These are phyloP conservation scores for Bothrops jararaca DNA, from an alignment of 2,113 vertebrate genomes.

Conservation along the genomic window DNA sequence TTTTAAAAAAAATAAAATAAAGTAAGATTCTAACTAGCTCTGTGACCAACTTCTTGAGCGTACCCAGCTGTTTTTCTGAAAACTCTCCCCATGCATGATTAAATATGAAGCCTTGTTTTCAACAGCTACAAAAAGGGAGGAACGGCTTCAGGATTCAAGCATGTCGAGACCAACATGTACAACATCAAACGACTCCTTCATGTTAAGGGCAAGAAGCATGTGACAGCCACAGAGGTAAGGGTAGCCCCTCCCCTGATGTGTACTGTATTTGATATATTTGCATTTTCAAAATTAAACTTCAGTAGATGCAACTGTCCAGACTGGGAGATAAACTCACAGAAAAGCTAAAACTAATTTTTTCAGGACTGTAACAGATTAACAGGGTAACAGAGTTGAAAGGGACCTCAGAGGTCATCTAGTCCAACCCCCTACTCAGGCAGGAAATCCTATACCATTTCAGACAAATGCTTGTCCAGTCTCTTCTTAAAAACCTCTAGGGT, in stretches of 20 bases:
- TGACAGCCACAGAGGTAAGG: conserved; percentile 82
- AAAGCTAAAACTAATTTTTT: not conserved
- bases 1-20: not conserved
- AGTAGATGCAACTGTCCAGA: not conserved
- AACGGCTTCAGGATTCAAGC: conserved; percentile 83
- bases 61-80: not conserved
- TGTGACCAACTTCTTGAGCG: not conserved
- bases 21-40: not conserved
- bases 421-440: not conserved
- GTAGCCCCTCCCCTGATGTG: not conserved
- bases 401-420: not conserved
- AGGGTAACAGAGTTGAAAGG: not conserved
- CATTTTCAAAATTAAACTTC: not conserved
- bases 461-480: not conserved
- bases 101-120: not conserved
- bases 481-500: not conserved
- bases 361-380: not conserved
- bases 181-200: conserved; percentile 84
- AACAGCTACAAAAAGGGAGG: conserved; percentile 91
- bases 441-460: not conserved
- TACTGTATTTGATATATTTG: not conserved
- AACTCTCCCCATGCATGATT: not conserved
- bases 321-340: not conserved
- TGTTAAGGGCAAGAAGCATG: conserved; percentile 82
- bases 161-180: conserved; percentile 86